A percentile compares a stretch with the other conserved stretches of the same genome.
Evolutionary conservation across 2,888 invertebrate species (phyloP).

Genomic region (Cosmorhoe ocellata): DNA sequence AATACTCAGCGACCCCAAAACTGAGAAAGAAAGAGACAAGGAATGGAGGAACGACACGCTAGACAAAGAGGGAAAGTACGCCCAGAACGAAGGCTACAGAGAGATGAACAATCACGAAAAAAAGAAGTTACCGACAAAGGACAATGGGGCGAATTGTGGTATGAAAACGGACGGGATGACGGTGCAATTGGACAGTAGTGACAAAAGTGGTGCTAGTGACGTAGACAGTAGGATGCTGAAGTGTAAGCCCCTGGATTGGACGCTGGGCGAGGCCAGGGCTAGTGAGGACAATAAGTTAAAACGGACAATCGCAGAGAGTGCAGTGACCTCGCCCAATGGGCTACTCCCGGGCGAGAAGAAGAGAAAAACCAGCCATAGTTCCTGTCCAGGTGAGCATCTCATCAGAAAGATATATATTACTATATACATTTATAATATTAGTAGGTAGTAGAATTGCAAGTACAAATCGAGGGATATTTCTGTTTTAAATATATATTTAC

Average conservation of each 20-base stretch:
- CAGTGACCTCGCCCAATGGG: slow-evolving; percentile 81
- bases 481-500: too few relatives aligned
- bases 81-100: slow-evolving; percentile 78
- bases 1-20: slow-evolving; percentile 59
- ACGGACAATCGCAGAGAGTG: slow-evolving; percentile 74
- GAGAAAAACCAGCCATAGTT: slow-evolving; percentile 83
- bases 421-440: too few relatives aligned
- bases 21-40: slow-evolving; percentile 71
- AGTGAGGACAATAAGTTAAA: slow-evolving; percentile 54
- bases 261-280: slow-evolving; percentile 60
- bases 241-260: slow-evolving; percentile 67
- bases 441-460: too few relatives aligned
- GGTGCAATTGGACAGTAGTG: slow-evolving; percentile 65
- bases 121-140: slow-evolving; percentile 71
- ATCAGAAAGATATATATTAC: too few relatives aligned
- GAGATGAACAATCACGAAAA: slow-evolving; percentile 74
- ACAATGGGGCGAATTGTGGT: slow-evolving; percentile 71
- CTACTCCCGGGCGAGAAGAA: slow-evolving; percentile 84
- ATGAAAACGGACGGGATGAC: slow-evolving; percentile 63
- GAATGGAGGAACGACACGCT: slow-evolving; percentile 83
- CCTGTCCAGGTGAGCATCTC: slow-evolving; percentile 73
- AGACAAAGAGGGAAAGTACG: slow-evolving; percentile 80
- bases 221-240: slow-evolving; percentile 65
- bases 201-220: slow-evolving; percentile 69
- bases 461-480: too few relatives aligned